Evolutionary conservation across 2,888 invertebrate species (phyloP).

Genomic region (Eupsilia transversa): DNA sequence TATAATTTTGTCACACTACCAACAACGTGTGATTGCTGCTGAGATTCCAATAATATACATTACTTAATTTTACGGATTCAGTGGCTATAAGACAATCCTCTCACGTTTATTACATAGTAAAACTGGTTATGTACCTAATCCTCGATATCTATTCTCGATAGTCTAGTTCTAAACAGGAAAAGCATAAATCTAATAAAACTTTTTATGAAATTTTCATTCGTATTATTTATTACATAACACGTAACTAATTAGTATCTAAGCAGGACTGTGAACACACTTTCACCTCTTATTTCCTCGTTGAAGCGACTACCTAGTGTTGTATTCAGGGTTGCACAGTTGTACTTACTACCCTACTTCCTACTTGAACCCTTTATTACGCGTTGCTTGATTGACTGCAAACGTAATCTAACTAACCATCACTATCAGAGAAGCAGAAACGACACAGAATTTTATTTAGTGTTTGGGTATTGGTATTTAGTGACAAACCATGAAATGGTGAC

Average conservation of each 20-base stretch:
- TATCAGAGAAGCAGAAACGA: background rate
- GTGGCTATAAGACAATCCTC: background rate
- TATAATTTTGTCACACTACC: background rate
- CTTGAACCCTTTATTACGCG: background rate
- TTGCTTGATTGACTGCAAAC: background rate
- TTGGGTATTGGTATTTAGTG: background rate
- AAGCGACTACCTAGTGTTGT: background rate
- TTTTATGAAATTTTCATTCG: background rate
- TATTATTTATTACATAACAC: slow-evolving; percentile 12
- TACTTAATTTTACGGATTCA: slow-evolving; percentile 7
- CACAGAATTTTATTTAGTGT: background rate
- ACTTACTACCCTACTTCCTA: background rate
- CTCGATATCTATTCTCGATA: slow-evolving; percentile 33
- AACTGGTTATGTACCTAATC: background rate
- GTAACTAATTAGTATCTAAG: background rate
- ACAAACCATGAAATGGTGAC: background rate
- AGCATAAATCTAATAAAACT: slow-evolving; percentile 22
- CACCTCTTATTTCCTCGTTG: background rate
- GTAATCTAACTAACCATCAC: background rate
- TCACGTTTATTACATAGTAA: background rate
- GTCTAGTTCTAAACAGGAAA: slow-evolving; percentile 11
- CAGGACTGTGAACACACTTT: background rate
- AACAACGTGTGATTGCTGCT: slow-evolving; percentile 1
- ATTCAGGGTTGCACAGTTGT: background rate
- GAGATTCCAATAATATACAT: slow-evolving; percentile 8